Percentiles rank a stretch among this genome's conserved stretches.
These are phyloP conservation scores for Callocephalon fimbriatum DNA, from an alignment of 2,113 vertebrate genomes.

Conservation along the genomic window DNA sequence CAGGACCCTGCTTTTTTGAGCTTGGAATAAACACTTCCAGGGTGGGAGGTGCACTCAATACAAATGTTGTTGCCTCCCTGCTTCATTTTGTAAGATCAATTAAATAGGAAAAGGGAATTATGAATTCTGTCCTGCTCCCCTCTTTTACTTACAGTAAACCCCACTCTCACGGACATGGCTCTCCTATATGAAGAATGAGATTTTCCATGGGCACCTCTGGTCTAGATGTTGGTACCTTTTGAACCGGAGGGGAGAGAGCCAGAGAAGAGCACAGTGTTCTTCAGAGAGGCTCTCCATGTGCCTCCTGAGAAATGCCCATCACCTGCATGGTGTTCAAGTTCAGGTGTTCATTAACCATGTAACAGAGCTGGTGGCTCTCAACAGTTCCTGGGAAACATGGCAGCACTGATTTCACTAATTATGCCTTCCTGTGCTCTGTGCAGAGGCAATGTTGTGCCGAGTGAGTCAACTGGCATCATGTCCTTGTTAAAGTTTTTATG, in stretches of 20 bases:
- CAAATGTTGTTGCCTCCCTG: background rate
- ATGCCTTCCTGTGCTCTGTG: background rate
- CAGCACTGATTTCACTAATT: background rate
- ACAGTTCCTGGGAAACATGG: rapidly evolving
- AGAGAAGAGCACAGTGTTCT: background rate
- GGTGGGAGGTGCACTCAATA: background rate
- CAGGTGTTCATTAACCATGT: background rate
- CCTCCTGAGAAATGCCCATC: background rate
- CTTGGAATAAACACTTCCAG: background rate
- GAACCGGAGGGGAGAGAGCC: background rate
- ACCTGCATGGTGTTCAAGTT: rapidly evolving
- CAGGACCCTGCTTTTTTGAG: background rate
- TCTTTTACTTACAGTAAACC: background rate
- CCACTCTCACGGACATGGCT: rapidly evolving
- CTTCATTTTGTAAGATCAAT: background rate
- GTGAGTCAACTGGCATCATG: background rate
- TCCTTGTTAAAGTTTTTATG: background rate
- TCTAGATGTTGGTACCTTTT: background rate
- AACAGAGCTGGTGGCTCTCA: background rate
- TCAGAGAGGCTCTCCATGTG: background rate
- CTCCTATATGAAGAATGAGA: background rate
- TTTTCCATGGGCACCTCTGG: background rate
- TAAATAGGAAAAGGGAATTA: background rate
- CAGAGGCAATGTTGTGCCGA: background rate
- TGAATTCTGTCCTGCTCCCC: background rate